Evolutionary conservation across 2,113 vertebrate species (phyloP), one percentile per base, ranked within the genome.

Genomic region (Craseonycteris thonglongyai): DNA sequence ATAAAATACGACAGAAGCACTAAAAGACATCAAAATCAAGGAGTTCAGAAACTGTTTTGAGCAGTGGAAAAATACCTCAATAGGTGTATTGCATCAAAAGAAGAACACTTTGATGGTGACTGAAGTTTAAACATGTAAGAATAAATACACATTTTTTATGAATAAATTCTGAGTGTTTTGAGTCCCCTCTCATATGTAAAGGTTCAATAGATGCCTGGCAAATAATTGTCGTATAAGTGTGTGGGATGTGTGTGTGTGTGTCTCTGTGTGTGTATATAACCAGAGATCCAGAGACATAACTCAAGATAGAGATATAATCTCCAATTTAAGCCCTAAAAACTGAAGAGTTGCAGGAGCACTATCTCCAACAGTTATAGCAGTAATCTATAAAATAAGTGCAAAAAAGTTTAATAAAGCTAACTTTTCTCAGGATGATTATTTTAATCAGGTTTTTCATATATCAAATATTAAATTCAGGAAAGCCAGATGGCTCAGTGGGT

Each of bases 351-450:
- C 4, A n/a, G 12, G 16, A 59, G 21, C 10, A n/a, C 58, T 63
- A 15, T 19, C 65, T 63, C n/a, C n/a, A 47, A 78, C 68, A 28
- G 51, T 69, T 28, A n/a, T 1, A 81, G 10, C 59, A 15, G 35
- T 38, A 58, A 81, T 30, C 47, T 49, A 35, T 45, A n/a, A 93
- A 79, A 83, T 47, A 66, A 78, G 10, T 66, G 7, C 59, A 65
- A 81, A 11, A 42, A 86, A 38, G 69, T 58, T 28, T 59, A 74
- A 47, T 61, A 78, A 58, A 78, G 51, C 21, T 69, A 12, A 69
- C 83, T 84, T 95, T 94, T 65, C 59, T 49, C 58, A 94, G 22
- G 38, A 88, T 78, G 26, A 83, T 45, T 7, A 33, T 47, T 85
- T 83, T 68, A 13, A 90, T 47, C 42, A 80, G 8, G 19, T 5